A percentile compares a stretch with the other conserved stretches of the same genome.
phyloP scores from a whole-genome alignment of 2,888 invertebrate genomes.

The Eristalinus aeneus region DNA sequence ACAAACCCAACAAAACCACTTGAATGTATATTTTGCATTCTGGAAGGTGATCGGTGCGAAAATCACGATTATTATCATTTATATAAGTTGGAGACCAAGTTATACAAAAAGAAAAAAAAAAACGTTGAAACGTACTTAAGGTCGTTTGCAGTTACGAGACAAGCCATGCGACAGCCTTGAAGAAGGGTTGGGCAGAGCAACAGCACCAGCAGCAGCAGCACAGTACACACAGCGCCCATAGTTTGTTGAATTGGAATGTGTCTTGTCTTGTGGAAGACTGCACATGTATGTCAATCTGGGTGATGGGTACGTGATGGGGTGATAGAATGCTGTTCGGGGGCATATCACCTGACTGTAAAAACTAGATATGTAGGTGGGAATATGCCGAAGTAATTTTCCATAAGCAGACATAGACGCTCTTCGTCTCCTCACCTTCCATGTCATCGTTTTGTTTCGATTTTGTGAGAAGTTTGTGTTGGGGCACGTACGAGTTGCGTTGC shows the following conservation, averaged over 20 bases:
- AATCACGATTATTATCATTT: constrained; percentile 55
- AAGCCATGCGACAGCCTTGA: constrained; percentile 65
- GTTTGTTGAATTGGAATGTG: constrained; percentile 59
- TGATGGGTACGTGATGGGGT: constrained; percentile 55
- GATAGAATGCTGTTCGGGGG: constrained; percentile 23
- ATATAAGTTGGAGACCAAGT: background rate
- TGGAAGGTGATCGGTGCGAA: constrained; percentile 62
- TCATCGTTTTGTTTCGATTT: background rate
- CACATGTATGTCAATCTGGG: constrained; percentile 52
- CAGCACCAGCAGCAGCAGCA: background rate
- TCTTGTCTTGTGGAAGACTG: constrained; percentile 46
- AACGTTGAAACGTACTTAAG: constrained; percentile 48
- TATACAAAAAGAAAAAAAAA: background rate
- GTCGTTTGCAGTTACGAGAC: constrained; percentile 56
- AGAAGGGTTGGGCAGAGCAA: constrained; percentile 48
- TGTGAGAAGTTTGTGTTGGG: background rate
- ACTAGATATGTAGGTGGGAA: constrained; percentile 47
- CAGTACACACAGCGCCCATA: background rate
- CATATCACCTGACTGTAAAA: constrained; percentile 22
- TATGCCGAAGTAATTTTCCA: background rate
- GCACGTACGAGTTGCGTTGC: background rate
- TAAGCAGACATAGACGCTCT: background rate
- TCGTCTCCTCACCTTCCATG: too few relatives aligned
- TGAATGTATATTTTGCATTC: constrained; percentile 52
- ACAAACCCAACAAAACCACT: background rate